These are phyloP conservation scores for Drosophila infuscata DNA, from an alignment of 2,888 invertebrate genomes.

Conservation along the genomic window DNA sequence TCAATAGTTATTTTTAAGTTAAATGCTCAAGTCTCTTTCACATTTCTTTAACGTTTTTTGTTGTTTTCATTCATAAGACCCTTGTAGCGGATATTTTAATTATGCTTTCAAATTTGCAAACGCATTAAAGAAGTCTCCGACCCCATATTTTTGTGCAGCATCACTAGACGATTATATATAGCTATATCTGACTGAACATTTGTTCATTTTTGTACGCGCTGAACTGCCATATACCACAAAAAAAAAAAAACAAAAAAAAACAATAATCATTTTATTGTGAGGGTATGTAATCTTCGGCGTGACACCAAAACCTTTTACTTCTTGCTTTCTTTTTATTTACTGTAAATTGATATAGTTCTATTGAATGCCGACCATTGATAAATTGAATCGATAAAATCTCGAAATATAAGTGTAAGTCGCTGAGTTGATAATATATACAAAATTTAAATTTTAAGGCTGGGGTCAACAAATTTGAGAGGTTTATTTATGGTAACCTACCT, in stretches of 20 bases:
- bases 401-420: background rate
- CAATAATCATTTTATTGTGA: background rate
- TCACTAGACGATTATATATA: background rate
- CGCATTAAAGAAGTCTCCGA: conserved; percentile 1
- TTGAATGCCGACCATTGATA: too few species aligned
- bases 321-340: background rate
- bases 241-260: too few species aligned
- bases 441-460: background rate
- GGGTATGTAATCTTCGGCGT: too few species aligned
- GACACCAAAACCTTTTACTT: background rate
- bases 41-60: background rate
- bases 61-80: background rate
- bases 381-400: background rate
- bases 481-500: background rate
- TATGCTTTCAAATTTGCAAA: background rate
- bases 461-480: background rate
- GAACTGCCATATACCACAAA: background rate
- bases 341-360: background rate
- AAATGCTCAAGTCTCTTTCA: background rate
- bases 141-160: background rate
- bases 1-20: conserved; percentile 2
- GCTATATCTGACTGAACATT: background rate
- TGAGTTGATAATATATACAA: background rate
- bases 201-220: background rate
- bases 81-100: background rate